Base-by-base conservation (phyloP, 1,140 invertebrate genomes). In the Drosophila pectinifera region DNA sequence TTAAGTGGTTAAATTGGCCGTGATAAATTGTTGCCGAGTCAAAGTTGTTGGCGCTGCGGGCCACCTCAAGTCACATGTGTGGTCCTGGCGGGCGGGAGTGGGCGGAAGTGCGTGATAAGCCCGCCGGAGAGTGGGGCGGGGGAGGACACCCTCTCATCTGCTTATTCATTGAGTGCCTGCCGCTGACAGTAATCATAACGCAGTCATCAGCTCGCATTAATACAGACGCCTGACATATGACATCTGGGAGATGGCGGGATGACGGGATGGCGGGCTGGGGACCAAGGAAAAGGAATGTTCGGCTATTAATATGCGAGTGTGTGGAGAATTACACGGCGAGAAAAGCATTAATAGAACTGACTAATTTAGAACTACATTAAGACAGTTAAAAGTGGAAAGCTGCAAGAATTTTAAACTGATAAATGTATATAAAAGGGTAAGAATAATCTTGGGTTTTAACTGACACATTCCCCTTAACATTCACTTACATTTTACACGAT, bases 1-100 rank as follows among this genome's bases (percentile, higher is more conserved):
- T 88, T 88, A 88, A 88, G 84, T 89, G 84, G 84, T 89, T 88
- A 88, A 88, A 88, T 88, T 89, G 84, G 80, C 80, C 83, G 84
- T 88, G 84, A 88, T 88, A 89, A 88, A 88, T 88, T 89, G 84
- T 88, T 78, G 80, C 72, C 63, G 80, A 70, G 76, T 88, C 76
- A 89, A 83, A 89, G 84, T 83, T 78, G 73, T 62, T 89, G 79
- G 43, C 70, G 42, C 78, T 67, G 75, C 67, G 84, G 84, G 82
- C 56, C 78, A 78, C 82, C 82, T 85, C 80, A 72, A 84, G 80
- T 83, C 80, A 57, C 49, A 64, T 57, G 63, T 57, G 63, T 45
- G 54, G 46, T 16, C 28, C 49, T 10, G 54, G 16, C 16, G 38
- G 22, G 24, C 34, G 34, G 28, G 39, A 4, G 28, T 38, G 22